These are phyloP conservation scores for Oeneis ivallda DNA, from an alignment of 2,888 invertebrate species.

Conservation along the genomic window DNA sequence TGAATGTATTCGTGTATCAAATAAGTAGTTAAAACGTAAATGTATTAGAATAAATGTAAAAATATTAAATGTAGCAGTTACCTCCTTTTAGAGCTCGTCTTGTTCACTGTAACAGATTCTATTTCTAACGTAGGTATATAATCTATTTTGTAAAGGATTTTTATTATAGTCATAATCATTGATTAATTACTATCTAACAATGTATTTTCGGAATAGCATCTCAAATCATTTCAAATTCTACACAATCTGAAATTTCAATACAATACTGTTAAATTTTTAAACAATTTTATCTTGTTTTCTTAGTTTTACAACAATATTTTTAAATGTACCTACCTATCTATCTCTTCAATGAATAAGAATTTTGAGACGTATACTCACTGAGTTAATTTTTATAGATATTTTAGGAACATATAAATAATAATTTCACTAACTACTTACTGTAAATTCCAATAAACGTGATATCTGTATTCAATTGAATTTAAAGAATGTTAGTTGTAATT, in stretches of 20 bases:
- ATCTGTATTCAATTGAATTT: slow-evolving; percentile 1
- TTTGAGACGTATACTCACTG: not conserved
- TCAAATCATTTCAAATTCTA: slow-evolving; percentile 62
- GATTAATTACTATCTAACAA: slow-evolving; percentile 41
- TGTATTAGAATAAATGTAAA: slow-evolving; percentile 54
- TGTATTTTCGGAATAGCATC: slow-evolving; percentile 55
- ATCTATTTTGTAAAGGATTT: slow-evolving; percentile 58
- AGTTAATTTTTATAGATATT: not conserved
- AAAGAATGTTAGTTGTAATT: not conserved
- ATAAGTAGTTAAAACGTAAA: slow-evolving; percentile 61
- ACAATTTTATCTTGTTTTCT: slow-evolving; percentile 22
- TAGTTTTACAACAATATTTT: slow-evolving; percentile 22
- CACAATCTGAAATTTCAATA: slow-evolving; percentile 58
- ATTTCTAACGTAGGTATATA: slow-evolving; percentile 56
- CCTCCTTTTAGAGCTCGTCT: slow-evolving; percentile 60
- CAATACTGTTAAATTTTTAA: slow-evolving; percentile 37
- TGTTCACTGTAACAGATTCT: slow-evolving; percentile 52
- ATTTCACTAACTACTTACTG: not conserved
- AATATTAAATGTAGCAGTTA: slow-evolving; percentile 63
- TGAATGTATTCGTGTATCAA: slow-evolving; percentile 69
- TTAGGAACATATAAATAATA: not conserved
- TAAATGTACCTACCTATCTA: no score
- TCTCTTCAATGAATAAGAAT: not conserved
- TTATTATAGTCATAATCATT: slow-evolving; percentile 41
- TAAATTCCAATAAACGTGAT: not conserved